Percentiles rank a stretch among this genome's conserved stretches.
These are phyloP conservation scores for Noturus placidus DNA, from an alignment of 2,113 vertebrate species.

Conservation along the genomic window DNA sequence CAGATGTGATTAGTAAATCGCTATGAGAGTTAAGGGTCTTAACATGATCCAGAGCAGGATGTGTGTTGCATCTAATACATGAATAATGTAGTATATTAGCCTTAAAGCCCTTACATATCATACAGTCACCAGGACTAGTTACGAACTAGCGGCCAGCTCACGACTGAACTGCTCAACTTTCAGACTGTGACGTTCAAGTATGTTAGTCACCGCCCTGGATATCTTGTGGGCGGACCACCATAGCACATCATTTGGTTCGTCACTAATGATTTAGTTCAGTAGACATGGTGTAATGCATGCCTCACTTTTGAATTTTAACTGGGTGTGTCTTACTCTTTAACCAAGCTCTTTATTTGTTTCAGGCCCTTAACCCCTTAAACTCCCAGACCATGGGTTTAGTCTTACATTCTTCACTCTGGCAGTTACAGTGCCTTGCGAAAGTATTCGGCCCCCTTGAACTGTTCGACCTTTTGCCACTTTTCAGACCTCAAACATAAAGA, in stretches of 20 bases:
- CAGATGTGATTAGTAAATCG: slow-evolving; percentile 2
- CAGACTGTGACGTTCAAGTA: slow-evolving; percentile 35
- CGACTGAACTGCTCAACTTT: slow-evolving; percentile 9
- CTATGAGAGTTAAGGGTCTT: slow-evolving; percentile 27
- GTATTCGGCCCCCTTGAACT: too few species aligned
- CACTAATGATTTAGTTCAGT: slow-evolving; percentile 6
- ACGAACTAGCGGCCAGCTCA: slow-evolving; percentile 4
- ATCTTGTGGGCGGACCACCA: slow-evolving; percentile 32
- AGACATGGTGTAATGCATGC: slow-evolving; percentile 20
- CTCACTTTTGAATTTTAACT: background rate
- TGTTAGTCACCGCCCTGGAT: slow-evolving; percentile 11
- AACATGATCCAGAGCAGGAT: slow-evolving; percentile 42
- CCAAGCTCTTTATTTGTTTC: background rate
- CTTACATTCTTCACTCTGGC: background rate
- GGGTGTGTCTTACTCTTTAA: slow-evolving; percentile 17
- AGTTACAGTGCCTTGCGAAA: too few species aligned
- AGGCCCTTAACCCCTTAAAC: background rate
- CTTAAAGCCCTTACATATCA: background rate
- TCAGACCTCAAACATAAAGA: too few species aligned
- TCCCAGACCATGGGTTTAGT: background rate
- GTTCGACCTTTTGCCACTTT: too few species aligned
- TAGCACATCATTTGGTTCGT: slow-evolving; percentile 7
- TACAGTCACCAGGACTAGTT: background rate
- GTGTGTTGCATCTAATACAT: slow-evolving; percentile 7
- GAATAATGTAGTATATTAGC: slow-evolving; percentile 36